Evolutionary conservation across 2,888 invertebrate genomes (phyloP), one percentile per base, ranked within the genome.

Genomic region (Parnassius glacialis): DNA sequence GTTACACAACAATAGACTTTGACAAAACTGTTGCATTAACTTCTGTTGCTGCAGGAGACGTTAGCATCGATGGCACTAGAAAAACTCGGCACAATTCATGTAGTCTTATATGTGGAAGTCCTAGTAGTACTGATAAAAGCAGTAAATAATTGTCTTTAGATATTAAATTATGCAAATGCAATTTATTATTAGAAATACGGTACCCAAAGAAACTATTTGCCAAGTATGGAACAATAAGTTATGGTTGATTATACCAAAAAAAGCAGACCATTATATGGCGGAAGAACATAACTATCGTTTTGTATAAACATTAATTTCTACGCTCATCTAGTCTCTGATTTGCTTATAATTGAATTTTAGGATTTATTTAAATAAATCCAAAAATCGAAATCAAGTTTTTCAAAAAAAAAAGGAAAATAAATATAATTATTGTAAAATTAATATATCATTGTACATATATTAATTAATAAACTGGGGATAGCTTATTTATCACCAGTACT

Each of bases 1-100:
- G 96, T 57, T 98, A 98, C 79, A 97, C 97, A 10, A 96, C 96
- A 1, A 99, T 98, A 72, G 98, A 98, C 88, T 98, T 98, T 84
- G 95, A 97, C 74, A 97, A 96, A 89, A 98, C 98, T 0, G 96
- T 95, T 59, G 98, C 98, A 25, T 92, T 98, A 42, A 96, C 96
- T 20, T 96, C 97, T 42, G 95, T 95, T 44, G 95, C 95, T 72
- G 93, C 95, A 7, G 93, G 93, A 56, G 95, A 95, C 65, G 90
- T 93, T 57, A 95, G 95, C 76, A 86, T 92, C 64, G 96, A 96
- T 74, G 95, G 95, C 56, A 93, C 94, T 55, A 93, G 97, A 53
- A 96, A 96, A 80, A 96, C 96, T 12, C 93, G 97, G 62, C 97
- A 97, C 79, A 96, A 96, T 84, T 96, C 96, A 25, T 94, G 94